Evolutionary conservation across 2,113 vertebrate genomes (phyloP).

Genomic region (Triplophysa tibetana): DNA sequence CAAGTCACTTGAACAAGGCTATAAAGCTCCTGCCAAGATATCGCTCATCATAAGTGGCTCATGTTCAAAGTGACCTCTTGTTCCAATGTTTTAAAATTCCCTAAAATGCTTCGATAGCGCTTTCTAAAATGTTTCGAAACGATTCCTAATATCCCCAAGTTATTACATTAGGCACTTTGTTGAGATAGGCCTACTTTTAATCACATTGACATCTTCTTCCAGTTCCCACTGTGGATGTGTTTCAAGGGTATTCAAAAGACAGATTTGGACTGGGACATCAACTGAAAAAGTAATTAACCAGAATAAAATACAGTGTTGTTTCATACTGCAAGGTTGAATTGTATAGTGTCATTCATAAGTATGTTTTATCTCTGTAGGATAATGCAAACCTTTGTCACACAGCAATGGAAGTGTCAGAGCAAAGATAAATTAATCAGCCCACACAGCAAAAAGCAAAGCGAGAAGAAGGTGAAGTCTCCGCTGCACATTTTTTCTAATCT

Average conservation of each 20-base stretch:
- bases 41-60: slow-evolving; percentile 3
- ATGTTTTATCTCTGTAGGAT: slow-evolving; percentile 69
- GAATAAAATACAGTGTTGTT: background rate
- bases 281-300: slow-evolving; percentile 80
- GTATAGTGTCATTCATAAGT: background rate
- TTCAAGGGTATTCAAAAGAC: slow-evolving; percentile 88
- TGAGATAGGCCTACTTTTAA: background rate
- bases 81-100: background rate
- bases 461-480: slow-evolving; percentile 89
- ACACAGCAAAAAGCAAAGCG: slow-evolving; percentile 82
- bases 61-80: slow-evolving; percentile 10
- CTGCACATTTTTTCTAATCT: slow-evolving; percentile 90
- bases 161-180: background rate
- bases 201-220: slow-evolving; percentile 22
- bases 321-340: background rate
- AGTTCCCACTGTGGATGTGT: slow-evolving; percentile 90
- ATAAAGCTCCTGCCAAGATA: background rate
- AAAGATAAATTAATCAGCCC: slow-evolving; percentile 84
- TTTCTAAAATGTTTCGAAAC: background rate
- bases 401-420: slow-evolving; percentile 86
- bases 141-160: background rate
- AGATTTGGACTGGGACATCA: slow-evolving; percentile 89
- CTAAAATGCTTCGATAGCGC: background rate
- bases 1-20: background rate
- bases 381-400: slow-evolving; percentile 91